A percentile compares a stretch with the other conserved stretches of the same genome.
Evolutionary conservation across 1,140 invertebrate genomes (phyloP).

Genomic region (Danaus melanippus): DNA sequence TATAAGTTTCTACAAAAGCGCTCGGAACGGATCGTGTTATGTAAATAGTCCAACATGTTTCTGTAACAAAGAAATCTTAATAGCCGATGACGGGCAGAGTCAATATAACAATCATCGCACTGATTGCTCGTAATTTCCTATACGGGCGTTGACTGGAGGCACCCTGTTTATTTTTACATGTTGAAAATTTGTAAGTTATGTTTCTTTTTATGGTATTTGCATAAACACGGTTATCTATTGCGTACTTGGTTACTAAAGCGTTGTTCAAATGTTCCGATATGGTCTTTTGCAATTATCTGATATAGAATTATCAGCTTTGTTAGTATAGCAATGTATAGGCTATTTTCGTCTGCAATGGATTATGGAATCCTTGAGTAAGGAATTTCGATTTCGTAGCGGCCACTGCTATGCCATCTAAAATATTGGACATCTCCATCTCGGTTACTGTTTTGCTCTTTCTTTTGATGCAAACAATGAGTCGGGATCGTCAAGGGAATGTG

Average conservation of each 20-base stretch:
- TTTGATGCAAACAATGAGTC: conserved; percentile 62
- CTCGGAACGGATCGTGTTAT: conserved; percentile 56
- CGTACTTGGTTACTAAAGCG: conserved; percentile 59
- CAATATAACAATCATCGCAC: conserved; percentile 61
- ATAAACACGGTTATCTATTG: conserved; percentile 67
- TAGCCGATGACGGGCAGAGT: conserved; percentile 66
- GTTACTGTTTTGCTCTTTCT: conserved; percentile 64
- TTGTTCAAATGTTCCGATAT: conserved; percentile 50
- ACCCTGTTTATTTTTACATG: conserved; percentile 21
- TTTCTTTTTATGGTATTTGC: conserved; percentile 44
- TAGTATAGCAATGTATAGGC: conserved; percentile 30
- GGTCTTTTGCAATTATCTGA: conserved; percentile 29
- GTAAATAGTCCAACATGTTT: conserved; percentile 70
- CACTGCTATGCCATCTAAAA: conserved; percentile 71
- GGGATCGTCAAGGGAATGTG: conserved; percentile 63
- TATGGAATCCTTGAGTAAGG: conserved; percentile 48
- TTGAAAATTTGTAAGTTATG: conserved; percentile 66
- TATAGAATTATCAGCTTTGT: conserved; percentile 16
- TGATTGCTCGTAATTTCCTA: conserved; percentile 62
- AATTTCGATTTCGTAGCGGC: conserved; percentile 64
- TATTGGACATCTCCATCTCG: conserved; percentile 71
- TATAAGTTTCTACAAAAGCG: conserved; percentile 50
- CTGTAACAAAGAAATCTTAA: conserved; percentile 70
- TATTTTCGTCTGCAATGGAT: conserved; percentile 25
- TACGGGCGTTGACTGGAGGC: conserved; percentile 12